These are phyloP conservation scores for Sylvicapra grimmia DNA, from an alignment of 2,113 vertebrate species.

Conservation along the genomic window DNA sequence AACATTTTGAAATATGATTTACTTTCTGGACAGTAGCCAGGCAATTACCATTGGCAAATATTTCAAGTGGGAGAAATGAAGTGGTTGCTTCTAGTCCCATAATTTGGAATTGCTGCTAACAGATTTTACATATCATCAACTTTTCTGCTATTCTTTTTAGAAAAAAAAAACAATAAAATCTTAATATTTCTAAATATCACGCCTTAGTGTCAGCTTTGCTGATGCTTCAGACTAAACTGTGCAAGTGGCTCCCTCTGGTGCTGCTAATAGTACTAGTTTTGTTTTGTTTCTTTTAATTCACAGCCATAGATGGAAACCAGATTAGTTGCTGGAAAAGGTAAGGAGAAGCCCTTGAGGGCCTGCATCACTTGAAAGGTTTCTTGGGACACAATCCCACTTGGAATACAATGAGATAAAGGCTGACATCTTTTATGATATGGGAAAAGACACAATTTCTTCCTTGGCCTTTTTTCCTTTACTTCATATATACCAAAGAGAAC, in stretches of 20 bases:
- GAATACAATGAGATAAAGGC: not conserved
- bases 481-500: not conserved
- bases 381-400: not conserved
- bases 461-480: not conserved
- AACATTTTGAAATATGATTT: slow-evolving; percentile 48
- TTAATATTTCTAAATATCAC: slow-evolving; percentile 44
- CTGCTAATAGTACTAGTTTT: not conserved
- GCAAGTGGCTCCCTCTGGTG: slow-evolving; percentile 83
- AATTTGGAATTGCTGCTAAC: slow-evolving; percentile 43
- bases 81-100: not conserved
- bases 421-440: not conserved
- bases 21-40: not conserved
- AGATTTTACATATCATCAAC: slow-evolving; percentile 38
- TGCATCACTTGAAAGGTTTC: not conserved
- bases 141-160: slow-evolving; percentile 41
- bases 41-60: slow-evolving; percentile 45
- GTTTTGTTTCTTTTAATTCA: not conserved
- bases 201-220: not conserved
- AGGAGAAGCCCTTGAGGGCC: not conserved
- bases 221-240: slow-evolving; percentile 59
- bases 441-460: not conserved
- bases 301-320: not conserved
- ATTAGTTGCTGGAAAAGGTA: not conserved
- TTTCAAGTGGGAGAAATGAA: slow-evolving; percentile 45
- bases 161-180: slow-evolving; percentile 38